phyloP scores from a whole-genome alignment of 1,140 invertebrate genomes.

The Orchestia grillus region DNA sequence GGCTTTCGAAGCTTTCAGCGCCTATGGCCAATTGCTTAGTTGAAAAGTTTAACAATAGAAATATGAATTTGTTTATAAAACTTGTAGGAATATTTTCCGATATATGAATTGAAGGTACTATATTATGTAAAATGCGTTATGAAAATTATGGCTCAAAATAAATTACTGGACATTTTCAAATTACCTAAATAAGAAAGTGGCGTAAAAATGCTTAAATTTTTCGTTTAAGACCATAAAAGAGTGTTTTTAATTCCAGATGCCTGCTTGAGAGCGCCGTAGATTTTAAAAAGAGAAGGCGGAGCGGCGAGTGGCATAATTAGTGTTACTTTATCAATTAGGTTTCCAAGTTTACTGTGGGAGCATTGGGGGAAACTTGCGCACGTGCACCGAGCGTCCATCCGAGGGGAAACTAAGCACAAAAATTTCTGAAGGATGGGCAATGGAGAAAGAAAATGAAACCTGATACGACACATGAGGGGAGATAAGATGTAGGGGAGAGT shows the following conservation, averaged over 20 bases:
- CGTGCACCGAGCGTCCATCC: neutral
- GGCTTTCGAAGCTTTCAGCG: neutral
- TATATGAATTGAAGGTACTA: neutral
- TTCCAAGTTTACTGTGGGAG: neutral
- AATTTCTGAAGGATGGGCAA: constrained; percentile 30
- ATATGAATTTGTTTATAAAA: neutral
- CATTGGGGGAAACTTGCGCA: constrained; percentile 1
- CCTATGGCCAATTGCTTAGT: neutral
- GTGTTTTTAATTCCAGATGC: neutral
- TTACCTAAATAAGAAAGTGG: no score
- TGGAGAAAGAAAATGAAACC: constrained; percentile 20
- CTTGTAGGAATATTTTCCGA: neutral
- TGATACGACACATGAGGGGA: constrained; percentile 27
- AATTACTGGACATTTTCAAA: no score
- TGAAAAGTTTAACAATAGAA: neutral
- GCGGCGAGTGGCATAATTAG: neutral
- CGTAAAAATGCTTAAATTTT: neutral
- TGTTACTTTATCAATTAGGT: constrained; percentile 15
- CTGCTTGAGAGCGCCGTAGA: neutral
- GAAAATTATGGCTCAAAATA: no score
- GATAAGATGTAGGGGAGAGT: neutral
- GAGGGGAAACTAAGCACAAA: constrained; percentile 18
- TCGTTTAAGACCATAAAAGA: no score
- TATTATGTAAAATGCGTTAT: no score
- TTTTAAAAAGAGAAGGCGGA: neutral